Evolutionary conservation across 1,140 invertebrate genomes (phyloP).

Genomic region (Calephelis virginiensis): DNA sequence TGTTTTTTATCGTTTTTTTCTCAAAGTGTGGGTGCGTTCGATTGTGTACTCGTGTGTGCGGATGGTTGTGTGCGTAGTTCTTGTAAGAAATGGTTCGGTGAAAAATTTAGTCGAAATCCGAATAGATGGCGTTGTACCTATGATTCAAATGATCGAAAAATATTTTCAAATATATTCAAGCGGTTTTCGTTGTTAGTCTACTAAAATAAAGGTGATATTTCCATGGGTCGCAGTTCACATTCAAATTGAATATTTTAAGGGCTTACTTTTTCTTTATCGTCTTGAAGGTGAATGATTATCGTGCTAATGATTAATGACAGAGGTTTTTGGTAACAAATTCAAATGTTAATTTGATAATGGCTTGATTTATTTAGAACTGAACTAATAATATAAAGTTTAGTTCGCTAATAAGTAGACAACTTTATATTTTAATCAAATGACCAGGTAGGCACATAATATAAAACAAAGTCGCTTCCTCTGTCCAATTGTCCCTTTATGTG

Average conservation of each 20-base stretch:
- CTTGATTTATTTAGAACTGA: no score
- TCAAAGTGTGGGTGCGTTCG: slow-evolving; percentile 72
- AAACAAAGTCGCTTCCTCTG: no score
- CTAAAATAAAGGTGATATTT: slow-evolving; percentile 20
- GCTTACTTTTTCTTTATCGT: background rate
- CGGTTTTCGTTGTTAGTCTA: slow-evolving; percentile 13
- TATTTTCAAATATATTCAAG: slow-evolving; percentile 31
- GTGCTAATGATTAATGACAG: background rate
- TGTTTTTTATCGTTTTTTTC: slow-evolving; percentile 77
- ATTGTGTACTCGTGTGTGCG: slow-evolving; percentile 55
- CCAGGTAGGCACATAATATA: no score
- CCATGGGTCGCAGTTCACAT: slow-evolving; percentile 13
- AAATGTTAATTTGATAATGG: background rate
- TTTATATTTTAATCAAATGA: no score
- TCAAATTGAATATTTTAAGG: background rate
- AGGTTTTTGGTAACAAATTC: background rate
- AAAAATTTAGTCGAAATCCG: slow-evolving; percentile 71
- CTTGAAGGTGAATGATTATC: background rate
- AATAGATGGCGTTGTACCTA: slow-evolving; percentile 70
- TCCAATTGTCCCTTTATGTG: no score
- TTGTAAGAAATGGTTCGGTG: slow-evolving; percentile 75
- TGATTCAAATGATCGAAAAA: slow-evolving; percentile 65
- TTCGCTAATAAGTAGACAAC: no score
- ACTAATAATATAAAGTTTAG: no score
- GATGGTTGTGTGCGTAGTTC: slow-evolving; percentile 55